Evolutionary conservation across 2,113 vertebrate genomes (phyloP), one percentile per base, ranked within the genome.

Genomic region (Aplodontia rufa): DNA sequence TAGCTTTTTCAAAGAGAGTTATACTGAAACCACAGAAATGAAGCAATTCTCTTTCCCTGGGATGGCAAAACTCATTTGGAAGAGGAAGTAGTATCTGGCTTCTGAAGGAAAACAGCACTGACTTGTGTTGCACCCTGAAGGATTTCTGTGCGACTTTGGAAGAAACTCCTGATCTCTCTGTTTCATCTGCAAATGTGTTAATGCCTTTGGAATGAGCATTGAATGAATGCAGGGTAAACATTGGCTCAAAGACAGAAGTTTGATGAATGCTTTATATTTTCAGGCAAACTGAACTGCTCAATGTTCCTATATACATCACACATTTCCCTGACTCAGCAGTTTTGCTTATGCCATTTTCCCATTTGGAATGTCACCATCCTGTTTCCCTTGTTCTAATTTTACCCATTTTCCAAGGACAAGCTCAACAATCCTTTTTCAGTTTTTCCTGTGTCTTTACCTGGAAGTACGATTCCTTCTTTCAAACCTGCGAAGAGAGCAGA

Each of bases 251-350:
- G 55, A 86, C 87, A 75, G 66, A 80, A 26, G 47, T 76, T 60
- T 88, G 71, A 94, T 92, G 80, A 87, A 91, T 40, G 72, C 16
- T 83, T 28, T 88, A 1, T 55, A 78, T 95, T 93, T 82, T 58
- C 30, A 93, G 92, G n/a, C 87, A 60, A 71, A 79, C 45, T 8
- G 53, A 91, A 74, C 51, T 88, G 83, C 53, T 93, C 72, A 49
- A 28, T 49, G 37, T 49, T 90, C 89, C 55, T 94, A 51, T 60
- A 60, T 45, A n/a, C 14, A 20, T 87, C 90, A 88, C 80, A 47
- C 42, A 53, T 93, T 89, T 93, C 45, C 66, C 96, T 96, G 95
- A 97, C 81, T 93, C 79, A 14, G 72, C 89, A 90, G 62, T 92
- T 96, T 24, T 62, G 51, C 55, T 64, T 11, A 19, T 30, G 13